Evolutionary conservation across 2,888 invertebrate genomes (phyloP), one percentile per base, ranked within the genome.

Genomic region (Drosophila neonasuta): DNA sequence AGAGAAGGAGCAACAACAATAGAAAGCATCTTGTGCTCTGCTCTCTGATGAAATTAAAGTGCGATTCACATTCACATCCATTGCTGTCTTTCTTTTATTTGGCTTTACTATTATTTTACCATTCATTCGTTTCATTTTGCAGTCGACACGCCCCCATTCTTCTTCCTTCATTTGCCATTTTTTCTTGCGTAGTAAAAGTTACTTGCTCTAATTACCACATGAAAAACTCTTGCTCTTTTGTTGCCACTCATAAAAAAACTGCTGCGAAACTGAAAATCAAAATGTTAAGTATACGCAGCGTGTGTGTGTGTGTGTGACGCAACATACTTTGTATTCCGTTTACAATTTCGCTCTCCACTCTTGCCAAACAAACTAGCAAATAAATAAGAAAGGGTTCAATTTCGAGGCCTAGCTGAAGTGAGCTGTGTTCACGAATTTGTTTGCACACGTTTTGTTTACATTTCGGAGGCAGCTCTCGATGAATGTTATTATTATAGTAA

Each of bases 41-140:
- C 60, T 49, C 62, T 49, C 55, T 72, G 72, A 80, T 86, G 81
- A 79, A 83, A 83, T 86, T 83, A 81, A 81, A 86, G 79, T 77
- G 74, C 59, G 73, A 76, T 59, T 81, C 57, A 54, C 57, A 56
- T 64, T 67, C 60, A 57, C 32, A 20, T 20, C 2, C n/a, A n/a
- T 11, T 3, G 17, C 15, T 46, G 39, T 11, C 48, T 41, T 56
- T 62, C 68, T 68, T 70, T 74, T 84, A 79, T 81, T 85, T 69
- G 68, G 68, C 68, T 74, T 68, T 50, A 72, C 77, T 77, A 82
- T 85, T 79, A 73, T 73, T 55, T 65, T 56, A 65, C 50, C 69
- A 68, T 81, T 71, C 69, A 71, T 63, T 85, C 65, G 44, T 66
- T 62, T 74, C 66, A 71, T 71, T 79, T 70, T 70, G 66, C 50